Conservation (phyloP, 2,113 vertebrate genomes). For the Turnix velox region DNA sequence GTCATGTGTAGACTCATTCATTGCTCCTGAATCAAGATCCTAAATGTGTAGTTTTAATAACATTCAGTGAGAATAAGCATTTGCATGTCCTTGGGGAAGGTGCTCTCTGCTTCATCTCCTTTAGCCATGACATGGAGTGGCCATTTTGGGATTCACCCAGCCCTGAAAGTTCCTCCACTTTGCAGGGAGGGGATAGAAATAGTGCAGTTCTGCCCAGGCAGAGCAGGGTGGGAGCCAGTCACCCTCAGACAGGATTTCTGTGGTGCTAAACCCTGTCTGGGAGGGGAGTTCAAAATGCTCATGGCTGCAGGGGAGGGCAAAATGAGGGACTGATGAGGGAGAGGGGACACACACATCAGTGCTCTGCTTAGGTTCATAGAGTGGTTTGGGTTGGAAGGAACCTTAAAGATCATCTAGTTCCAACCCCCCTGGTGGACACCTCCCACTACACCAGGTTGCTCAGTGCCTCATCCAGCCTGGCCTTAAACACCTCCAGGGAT, state of each 20-base stretch:
- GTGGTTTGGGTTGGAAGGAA: no score
- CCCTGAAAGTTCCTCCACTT: fast-evolving
- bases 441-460: no score
- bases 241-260: not conserved
- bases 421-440: no score
- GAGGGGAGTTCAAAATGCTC: not conserved
- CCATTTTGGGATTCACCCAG: not conserved
- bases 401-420: no score
- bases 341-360: not conserved
- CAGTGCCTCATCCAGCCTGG: no score
- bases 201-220: not conserved
- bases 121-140: not conserved
- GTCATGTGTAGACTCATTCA: slow-evolving; percentile 38
- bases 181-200: not conserved
- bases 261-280: not conserved
- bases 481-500: no score
- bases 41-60: slow-evolving; percentile 40
- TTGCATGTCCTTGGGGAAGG: not conserved
- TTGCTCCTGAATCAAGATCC: slow-evolving; percentile 37
- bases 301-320: fast-evolving
- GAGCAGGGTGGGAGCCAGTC: not conserved
- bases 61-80: not conserved
- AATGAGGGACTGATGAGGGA: not conserved
- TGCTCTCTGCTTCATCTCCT: not conserved
- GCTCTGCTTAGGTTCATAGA: no score